phyloP scores from a whole-genome alignment of 2,797 vertebrate species.

The Erethizon dorsatum region DNA sequence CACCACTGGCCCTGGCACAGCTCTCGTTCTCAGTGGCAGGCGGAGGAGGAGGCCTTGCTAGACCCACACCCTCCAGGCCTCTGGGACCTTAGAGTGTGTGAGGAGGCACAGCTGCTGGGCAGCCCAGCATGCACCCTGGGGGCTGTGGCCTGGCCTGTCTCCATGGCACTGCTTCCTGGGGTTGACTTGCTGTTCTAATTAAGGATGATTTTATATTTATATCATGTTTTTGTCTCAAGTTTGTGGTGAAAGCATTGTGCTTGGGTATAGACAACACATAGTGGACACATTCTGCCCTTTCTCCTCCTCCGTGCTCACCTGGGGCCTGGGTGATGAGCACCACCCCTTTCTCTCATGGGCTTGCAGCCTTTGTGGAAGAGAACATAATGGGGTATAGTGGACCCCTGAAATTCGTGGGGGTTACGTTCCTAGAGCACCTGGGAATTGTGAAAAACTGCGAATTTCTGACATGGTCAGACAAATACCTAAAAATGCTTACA shows the following conservation, averaged over 20 bases:
- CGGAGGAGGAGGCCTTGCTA: not conserved
- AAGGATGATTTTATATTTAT: slow-evolving; percentile 57
- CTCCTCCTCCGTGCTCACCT: not conserved
- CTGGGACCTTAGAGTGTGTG: not conserved
- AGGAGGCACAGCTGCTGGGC: slow-evolving; percentile 10
- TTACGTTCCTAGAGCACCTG: not conserved
- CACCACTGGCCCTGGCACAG: not conserved
- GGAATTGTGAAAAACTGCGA: not conserved
- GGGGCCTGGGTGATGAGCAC: not conserved
- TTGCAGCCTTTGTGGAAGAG: not conserved
- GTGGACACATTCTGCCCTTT: not conserved
- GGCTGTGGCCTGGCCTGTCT: slow-evolving; percentile 55
- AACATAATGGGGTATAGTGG: not conserved
- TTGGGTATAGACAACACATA: not conserved
- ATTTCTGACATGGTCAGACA: not conserved
- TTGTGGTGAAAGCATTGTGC: slow-evolving; percentile 31
- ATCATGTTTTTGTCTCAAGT: slow-evolving; percentile 34
- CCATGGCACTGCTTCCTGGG: slow-evolving; percentile 22
- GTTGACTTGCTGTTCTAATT: slow-evolving; percentile 59
- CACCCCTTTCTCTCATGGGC: not conserved
- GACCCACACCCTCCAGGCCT: not conserved
- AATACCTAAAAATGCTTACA: not conserved
- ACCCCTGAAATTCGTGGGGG: not conserved
- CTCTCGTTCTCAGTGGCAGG: not conserved
- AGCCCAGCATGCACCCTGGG: not conserved